Evolutionary conservation across 2,797 vertebrate genomes (phyloP).

Genomic region (Paramormyrops hopkinsi): DNA sequence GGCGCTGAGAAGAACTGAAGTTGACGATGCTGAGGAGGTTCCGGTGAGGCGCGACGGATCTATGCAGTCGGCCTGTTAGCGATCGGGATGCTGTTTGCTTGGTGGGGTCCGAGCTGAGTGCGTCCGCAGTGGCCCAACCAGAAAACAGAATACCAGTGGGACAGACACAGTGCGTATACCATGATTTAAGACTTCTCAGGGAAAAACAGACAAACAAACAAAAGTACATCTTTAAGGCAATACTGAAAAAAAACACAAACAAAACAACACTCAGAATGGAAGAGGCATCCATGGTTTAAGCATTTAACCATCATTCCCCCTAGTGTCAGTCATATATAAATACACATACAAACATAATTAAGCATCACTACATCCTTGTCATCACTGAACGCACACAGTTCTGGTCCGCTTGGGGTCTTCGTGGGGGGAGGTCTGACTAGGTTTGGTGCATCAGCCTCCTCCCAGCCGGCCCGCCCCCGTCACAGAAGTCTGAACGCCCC

Average conservation of each 20-base stretch:
- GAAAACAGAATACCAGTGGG: neutral
- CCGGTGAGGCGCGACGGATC: neutral
- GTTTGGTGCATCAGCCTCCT: slow-evolving; percentile 40
- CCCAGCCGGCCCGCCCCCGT: neutral
- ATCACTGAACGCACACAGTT: slow-evolving; percentile 41
- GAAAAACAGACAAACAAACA: neutral
- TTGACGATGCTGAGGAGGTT: neutral
- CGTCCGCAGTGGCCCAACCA: neutral
- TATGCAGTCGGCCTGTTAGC: neutral
- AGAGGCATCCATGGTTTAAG: neutral
- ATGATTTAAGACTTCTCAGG: neutral
- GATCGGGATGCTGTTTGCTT: neutral
- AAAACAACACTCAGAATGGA: slow-evolving; percentile 20
- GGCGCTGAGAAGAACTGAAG: neutral
- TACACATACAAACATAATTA: slow-evolving; percentile 32
- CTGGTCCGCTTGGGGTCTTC: slow-evolving; percentile 38
- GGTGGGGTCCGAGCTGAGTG: neutral
- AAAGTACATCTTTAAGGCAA: neutral
- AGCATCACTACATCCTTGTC: slow-evolving; percentile 41
- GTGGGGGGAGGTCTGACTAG: slow-evolving; percentile 25
- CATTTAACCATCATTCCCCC: neutral
- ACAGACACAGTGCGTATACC: neutral
- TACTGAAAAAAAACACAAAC: neutral
- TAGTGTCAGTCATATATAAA: neutral
- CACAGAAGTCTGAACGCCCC: neutral